phyloP scores from a whole-genome alignment of 1,140 invertebrate genomes.

The Hypsibius dujardini region DNA sequence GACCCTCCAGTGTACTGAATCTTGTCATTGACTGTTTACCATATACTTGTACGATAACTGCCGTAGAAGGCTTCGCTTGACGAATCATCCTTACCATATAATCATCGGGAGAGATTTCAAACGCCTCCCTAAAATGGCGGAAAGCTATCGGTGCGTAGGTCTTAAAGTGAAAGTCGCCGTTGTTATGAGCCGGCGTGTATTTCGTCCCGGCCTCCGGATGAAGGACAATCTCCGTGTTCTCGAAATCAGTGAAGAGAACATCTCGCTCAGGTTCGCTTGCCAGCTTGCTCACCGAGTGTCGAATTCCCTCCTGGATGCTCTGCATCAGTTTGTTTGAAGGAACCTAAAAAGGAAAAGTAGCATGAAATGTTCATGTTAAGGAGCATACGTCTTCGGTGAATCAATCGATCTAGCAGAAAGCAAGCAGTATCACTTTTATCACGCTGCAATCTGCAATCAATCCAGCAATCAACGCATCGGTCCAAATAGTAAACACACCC shows the following conservation, averaged over 20 bases:
- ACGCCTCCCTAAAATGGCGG: conserved; percentile 93
- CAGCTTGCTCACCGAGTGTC: conserved; percentile 80
- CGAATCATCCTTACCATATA: conserved; percentile 80
- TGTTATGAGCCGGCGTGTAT: conserved; percentile 43
- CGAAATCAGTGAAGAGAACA: conserved; percentile 20
- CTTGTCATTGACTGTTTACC: too few species aligned
- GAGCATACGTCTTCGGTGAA: too few species aligned
- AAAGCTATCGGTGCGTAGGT: conserved; percentile 98
- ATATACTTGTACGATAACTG: too few species aligned
- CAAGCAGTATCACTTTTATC: too few species aligned
- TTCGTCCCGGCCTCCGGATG: conserved; percentile 17
- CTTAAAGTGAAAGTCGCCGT: conserved; percentile 57
- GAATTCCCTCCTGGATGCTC: conserved; percentile 89
- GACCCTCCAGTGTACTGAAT: too few species aligned
- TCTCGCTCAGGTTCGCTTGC: conserved; percentile 20
- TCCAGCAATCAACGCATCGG: too few species aligned
- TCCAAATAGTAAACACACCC: too few species aligned
- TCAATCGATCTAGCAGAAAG: background rate
- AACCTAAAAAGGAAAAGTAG: background rate
- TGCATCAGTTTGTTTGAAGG: conserved; percentile 47
- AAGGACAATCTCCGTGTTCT: conserved; percentile 18
- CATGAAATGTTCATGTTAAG: background rate
- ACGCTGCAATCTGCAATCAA: too few species aligned
- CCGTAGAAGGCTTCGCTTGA: too few species aligned
- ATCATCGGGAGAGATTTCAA: conserved; percentile 95